Percentiles rank a stretch among this genome's conserved stretches.
Conservation (phyloP, 2,797 vertebrate genomes). For the Sebastes oblongus region DNA sequence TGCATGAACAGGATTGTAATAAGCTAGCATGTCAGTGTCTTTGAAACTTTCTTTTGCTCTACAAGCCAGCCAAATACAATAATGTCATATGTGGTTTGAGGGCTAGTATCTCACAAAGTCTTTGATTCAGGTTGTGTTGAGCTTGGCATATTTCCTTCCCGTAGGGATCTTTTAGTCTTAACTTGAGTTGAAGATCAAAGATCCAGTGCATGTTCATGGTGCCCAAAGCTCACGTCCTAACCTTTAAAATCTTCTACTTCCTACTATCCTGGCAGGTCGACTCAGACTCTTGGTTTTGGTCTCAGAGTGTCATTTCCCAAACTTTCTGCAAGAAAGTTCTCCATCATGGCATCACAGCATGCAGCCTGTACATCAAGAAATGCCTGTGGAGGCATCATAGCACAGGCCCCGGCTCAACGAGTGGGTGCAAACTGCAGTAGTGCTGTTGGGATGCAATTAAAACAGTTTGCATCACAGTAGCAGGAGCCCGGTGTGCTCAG, state of each 20-base stretch:
- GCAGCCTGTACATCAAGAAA: not conserved
- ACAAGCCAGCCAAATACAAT: slow-evolving; percentile 2
- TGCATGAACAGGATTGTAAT: not conserved
- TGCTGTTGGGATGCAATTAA: slow-evolving; percentile 34
- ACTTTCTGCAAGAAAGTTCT: slow-evolving; percentile 2
- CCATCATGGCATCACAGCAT: not conserved
- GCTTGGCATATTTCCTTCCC: slow-evolving; percentile 39
- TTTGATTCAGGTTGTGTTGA: slow-evolving; percentile 50
- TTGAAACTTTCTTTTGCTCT: not conserved
- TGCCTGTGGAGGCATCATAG: not conserved
- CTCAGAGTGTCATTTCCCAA: not conserved
- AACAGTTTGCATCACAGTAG: slow-evolving; percentile 28
- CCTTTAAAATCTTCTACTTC: slow-evolving; percentile 5
- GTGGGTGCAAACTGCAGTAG: slow-evolving; percentile 9
- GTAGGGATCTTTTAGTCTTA: slow-evolving; percentile 10
- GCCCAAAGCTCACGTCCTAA: not conserved
- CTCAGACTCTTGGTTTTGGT: slow-evolving; percentile 7
- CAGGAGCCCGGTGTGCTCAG: not conserved
- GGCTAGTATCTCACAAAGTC: slow-evolving; percentile 24
- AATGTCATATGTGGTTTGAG: slow-evolving; percentile 31
- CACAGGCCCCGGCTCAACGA: not conserved
- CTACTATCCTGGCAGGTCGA: not conserved
- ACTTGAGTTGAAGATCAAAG: slow-evolving; percentile 47
- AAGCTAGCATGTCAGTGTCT: not conserved
- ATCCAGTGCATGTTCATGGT: not conserved